phyloP scores from a whole-genome alignment of 2,797 vertebrate genomes.

The Balearica regulorum region DNA sequence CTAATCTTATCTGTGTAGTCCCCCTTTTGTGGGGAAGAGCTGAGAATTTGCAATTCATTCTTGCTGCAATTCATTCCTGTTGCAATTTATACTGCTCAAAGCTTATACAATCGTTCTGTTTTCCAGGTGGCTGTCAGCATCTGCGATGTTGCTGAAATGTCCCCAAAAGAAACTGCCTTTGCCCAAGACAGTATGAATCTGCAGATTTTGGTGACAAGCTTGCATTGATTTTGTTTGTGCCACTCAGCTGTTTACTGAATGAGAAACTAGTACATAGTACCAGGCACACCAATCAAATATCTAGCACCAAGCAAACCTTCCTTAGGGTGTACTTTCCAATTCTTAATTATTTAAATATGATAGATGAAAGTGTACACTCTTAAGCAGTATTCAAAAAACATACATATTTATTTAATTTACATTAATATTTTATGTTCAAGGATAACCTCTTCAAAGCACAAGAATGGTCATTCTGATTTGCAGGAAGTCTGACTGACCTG shows the following conservation, averaged over 20 bases:
- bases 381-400: neutral
- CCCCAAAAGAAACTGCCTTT: conserved; percentile 7
- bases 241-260: neutral
- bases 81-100: conserved; percentile 15
- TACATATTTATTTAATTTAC: neutral
- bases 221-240: conserved; percentile 11
- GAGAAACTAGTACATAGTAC: neutral
- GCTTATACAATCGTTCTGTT: neutral
- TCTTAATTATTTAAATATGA: neutral
- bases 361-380: neutral
- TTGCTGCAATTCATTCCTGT: neutral
- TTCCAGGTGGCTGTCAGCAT: conserved; percentile 20
- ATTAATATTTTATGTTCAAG: neutral
- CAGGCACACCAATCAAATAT: neutral
- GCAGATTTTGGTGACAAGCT: neutral
- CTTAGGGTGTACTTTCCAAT: neutral
- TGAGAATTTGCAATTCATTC: conserved; percentile 46
- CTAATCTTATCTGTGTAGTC: neutral
- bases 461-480: neutral
- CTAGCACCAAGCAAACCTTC: neutral
- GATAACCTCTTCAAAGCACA: neutral
- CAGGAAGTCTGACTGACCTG: neutral
- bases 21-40: neutral
- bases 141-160: neutral
- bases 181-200: neutral